Conservation (phyloP, 2,113 vertebrate genomes). For the Tetrax tetrax region DNA sequence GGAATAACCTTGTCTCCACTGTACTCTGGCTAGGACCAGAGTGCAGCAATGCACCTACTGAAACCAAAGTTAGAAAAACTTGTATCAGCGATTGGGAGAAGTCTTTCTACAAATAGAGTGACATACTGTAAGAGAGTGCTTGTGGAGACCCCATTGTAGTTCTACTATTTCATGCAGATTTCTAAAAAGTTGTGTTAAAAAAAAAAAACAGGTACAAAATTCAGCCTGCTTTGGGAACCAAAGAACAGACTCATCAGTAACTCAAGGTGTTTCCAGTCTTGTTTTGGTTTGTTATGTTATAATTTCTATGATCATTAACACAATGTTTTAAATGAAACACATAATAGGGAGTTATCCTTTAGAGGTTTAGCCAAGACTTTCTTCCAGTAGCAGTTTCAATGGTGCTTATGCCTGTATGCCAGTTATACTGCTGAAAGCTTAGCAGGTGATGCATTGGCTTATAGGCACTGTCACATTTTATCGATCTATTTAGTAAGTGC, state of each 20-base stretch:
- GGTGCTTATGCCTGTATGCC: neutral
- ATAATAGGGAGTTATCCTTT: neutral
- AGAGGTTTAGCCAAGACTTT: neutral
- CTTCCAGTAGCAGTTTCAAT: neutral
- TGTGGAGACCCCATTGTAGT: neutral
- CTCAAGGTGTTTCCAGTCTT: neutral
- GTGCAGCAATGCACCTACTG: neutral
- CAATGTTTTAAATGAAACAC: neutral
- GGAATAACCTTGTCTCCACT: neutral
- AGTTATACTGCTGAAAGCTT: neutral
- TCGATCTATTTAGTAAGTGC: constrained; percentile 19
- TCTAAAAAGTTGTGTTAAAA: neutral
- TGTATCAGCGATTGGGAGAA: neutral
- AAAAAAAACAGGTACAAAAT: neutral
- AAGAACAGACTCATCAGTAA: neutral
- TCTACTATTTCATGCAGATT: neutral
- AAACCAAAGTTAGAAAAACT: neutral
- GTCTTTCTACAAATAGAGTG: neutral
- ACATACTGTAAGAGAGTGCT: neutral
- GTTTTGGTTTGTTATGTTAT: neutral
- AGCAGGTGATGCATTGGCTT: constrained; percentile 33
- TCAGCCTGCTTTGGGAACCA: neutral
- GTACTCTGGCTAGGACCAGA: neutral
- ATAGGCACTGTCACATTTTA: constrained; percentile 34
- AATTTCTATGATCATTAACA: neutral